phyloP scores from a whole-genome alignment of 2,888 invertebrate genomes.

The Drosophila emarginata region DNA sequence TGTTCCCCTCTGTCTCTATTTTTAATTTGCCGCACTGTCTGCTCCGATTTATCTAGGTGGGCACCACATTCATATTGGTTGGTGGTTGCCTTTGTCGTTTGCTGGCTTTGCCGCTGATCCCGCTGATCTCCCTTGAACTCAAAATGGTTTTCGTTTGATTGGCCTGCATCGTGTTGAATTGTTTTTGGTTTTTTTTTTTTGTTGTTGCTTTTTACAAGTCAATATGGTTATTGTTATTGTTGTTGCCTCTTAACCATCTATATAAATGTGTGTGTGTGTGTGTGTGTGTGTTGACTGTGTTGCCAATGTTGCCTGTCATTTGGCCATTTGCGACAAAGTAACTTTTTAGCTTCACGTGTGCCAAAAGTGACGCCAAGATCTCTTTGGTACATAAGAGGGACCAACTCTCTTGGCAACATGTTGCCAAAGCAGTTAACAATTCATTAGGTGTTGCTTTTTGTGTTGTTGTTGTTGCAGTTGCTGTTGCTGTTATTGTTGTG shows the following conservation, averaged over 20 bases:
- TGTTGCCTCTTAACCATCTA: constrained; percentile 16
- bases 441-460: constrained; percentile 72
- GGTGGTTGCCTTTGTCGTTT: constrained; percentile 51
- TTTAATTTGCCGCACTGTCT: constrained; percentile 8
- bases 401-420: constrained; percentile 49
- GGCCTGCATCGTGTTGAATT: constrained; percentile 32
- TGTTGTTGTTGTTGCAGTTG: constrained; percentile 42
- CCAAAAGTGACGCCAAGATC: constrained; percentile 59
- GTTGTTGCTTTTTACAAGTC: constrained; percentile 60
- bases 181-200: constrained; percentile 26
- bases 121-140: constrained; percentile 13
- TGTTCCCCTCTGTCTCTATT: neutral
- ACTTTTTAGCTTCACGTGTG: constrained; percentile 47
- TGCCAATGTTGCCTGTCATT: constrained; percentile 53
- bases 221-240: constrained; percentile 73
- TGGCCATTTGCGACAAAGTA: constrained; percentile 52
- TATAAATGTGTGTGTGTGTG: neutral
- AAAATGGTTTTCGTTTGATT: constrained; percentile 44
- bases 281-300: constrained; percentile 40
- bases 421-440: constrained; percentile 77
- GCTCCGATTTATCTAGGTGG: constrained; percentile 57
- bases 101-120: constrained; percentile 48
- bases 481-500: constrained; percentile 25
- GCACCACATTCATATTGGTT: constrained; percentile 60
- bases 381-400: constrained; percentile 6